Conservation (phyloP, 2,888 invertebrate species). For the Muscina levida region DNA sequence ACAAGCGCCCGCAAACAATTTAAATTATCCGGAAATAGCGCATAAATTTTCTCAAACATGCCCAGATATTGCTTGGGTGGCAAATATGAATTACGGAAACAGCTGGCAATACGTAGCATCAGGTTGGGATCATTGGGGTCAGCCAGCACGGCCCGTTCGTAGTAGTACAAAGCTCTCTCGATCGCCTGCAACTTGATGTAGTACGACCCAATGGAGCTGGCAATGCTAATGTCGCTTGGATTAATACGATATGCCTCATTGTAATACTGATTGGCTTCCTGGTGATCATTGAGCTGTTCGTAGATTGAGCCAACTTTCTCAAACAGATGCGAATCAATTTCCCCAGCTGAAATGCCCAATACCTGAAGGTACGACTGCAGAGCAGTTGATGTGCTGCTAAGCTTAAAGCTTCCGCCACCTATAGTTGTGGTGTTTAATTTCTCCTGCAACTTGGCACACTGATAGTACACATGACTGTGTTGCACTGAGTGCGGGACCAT, state of each 20-base stretch:
- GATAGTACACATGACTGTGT: constrained; percentile 84
- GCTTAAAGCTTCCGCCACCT: constrained; percentile 63
- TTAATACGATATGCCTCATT: constrained; percentile 78
- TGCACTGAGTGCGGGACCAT: constrained; percentile 75
- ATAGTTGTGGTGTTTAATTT: constrained; percentile 72
- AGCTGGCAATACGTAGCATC: constrained; percentile 92
- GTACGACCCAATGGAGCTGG: constrained; percentile 94
- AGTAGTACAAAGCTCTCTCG: constrained; percentile 91
- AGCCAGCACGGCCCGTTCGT: constrained; percentile 88
- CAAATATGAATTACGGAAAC: constrained; percentile 88
- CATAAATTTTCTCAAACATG: constrained; percentile 83
- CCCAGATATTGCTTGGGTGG: constrained; percentile 81
- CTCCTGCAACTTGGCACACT: constrained; percentile 89
- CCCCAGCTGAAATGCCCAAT: constrained; percentile 89
- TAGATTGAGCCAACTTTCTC: constrained; percentile 94
- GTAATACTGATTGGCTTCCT: constrained; percentile 84
- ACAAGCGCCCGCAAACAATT: constrained; percentile 89
- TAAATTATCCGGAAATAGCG: constrained; percentile 95
- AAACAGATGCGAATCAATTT: constrained; percentile 92
- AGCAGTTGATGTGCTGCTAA: constrained; percentile 80
- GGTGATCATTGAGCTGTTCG: constrained; percentile 93
- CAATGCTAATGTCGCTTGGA: constrained; percentile 83
- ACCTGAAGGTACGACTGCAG: constrained; percentile 87
- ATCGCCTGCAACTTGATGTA: constrained; percentile 93
- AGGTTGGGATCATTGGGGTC: constrained; percentile 91